phyloP scores from a whole-genome alignment of 2,113 vertebrate genomes.

The Vulpes vulpes region DNA sequence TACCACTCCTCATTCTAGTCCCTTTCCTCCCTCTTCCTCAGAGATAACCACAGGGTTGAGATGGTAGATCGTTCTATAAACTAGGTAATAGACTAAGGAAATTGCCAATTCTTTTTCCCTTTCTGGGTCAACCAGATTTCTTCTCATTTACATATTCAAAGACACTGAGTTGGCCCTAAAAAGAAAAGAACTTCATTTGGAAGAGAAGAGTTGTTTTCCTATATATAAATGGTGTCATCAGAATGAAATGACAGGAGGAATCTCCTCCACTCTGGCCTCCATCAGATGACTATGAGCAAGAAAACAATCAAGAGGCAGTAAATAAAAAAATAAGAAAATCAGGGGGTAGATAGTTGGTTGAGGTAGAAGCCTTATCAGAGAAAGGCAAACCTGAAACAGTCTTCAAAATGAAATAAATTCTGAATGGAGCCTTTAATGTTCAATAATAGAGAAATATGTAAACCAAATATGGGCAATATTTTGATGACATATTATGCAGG shows the following conservation, averaged over 20 bases:
- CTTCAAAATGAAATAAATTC: constrained; percentile 20
- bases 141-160: neutral
- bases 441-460: neutral
- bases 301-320: neutral
- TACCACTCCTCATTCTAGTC: neutral
- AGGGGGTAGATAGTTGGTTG: neutral
- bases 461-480: neutral
- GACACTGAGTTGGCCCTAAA: neutral
- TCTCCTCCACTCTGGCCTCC: neutral
- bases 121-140: neutral
- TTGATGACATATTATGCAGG: neutral
- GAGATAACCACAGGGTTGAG: neutral
- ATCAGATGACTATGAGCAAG: neutral
- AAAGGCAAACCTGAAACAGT: neutral
- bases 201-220: neutral
- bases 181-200: neutral
- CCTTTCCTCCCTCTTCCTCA: neutral
- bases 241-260: neutral
- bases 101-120: neutral
- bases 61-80: neutral
- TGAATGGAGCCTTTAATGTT: neutral
- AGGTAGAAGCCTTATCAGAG: neutral
- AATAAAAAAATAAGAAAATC: neutral
- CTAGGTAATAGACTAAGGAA: neutral
- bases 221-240: neutral